A percentile compares a stretch with the other conserved stretches of the same genome.
phyloP scores from a whole-genome alignment of 2,113 vertebrate genomes.

The Tylochromis polylepis region DNA sequence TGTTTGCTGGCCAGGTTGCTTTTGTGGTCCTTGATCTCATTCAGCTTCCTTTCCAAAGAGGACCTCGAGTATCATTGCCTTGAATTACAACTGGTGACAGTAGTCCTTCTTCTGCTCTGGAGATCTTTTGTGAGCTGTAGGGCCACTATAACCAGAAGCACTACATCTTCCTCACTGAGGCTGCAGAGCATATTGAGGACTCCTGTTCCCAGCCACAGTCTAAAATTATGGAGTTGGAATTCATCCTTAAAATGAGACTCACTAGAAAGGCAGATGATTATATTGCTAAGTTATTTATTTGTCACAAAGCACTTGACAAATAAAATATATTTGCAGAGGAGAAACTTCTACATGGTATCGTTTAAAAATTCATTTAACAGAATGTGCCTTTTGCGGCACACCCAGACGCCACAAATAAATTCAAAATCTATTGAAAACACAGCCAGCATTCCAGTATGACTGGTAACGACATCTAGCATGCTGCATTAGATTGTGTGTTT shows the following conservation, averaged over 20 bases:
- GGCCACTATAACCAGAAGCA: not conserved
- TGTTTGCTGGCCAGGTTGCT: not conserved
- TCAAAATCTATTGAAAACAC: not conserved
- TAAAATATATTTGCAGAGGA: not conserved
- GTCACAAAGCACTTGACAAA: not conserved
- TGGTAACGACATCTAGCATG: not conserved
- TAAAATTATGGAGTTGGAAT: not conserved
- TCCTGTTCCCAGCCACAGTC: not conserved
- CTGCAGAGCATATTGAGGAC: not conserved
- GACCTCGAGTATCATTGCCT: not conserved
- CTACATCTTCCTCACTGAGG: not conserved
- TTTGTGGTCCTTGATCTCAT: not conserved
- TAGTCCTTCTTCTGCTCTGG: not conserved
- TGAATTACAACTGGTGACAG: not conserved
- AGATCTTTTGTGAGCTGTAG: not conserved
- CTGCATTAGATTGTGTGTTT: not conserved
- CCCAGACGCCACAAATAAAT: not conserved
- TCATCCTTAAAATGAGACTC: not conserved
- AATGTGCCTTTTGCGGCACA: not conserved
- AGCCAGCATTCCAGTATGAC: not conserved
- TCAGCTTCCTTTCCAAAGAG: not conserved
- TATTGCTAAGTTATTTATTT: not conserved
- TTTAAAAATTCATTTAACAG: not conserved
- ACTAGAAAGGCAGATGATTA: not conserved
- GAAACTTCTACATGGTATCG: not conserved